Percentiles rank a stretch among this genome's conserved stretches.
These are phyloP conservation scores for Amniataba percoides DNA, from an alignment of 2,797 vertebrate genomes.

Conservation along the genomic window DNA sequence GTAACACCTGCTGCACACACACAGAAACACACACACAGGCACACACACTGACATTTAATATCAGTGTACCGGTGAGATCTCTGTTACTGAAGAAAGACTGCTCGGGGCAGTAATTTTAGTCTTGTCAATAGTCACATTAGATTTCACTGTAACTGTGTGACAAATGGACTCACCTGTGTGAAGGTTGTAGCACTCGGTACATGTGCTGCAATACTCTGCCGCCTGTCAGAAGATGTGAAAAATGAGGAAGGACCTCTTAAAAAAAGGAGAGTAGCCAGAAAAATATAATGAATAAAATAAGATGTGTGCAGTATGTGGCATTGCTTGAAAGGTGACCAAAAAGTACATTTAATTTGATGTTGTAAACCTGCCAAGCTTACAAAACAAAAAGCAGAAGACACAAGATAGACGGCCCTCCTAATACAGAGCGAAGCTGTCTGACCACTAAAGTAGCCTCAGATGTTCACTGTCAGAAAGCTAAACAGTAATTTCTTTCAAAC, in stretches of 20 bases:
- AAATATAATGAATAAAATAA: neutral
- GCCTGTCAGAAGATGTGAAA: neutral
- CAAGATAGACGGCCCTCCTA: neutral
- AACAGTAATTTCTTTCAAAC: neutral
- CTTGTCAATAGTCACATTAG: constrained; percentile 3
- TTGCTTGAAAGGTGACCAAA: neutral
- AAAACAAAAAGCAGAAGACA: constrained; percentile 8
- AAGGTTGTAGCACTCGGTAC: neutral
- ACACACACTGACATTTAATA: constrained; percentile 32
- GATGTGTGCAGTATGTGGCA: neutral
- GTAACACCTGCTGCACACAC: constrained; percentile 30
- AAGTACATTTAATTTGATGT: neutral
- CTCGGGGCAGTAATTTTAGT: constrained; percentile 14
- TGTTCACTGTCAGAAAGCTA: neutral
- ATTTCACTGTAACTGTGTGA: constrained; percentile 3
- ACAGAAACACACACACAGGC: constrained; percentile 18
- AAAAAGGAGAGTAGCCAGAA: neutral
- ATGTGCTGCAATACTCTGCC: neutral
- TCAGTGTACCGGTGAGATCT: constrained; percentile 9
- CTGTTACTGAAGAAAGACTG: neutral
- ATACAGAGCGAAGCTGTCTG: neutral
- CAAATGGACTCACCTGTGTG: constrained; percentile 7
- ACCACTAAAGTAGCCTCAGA: neutral
- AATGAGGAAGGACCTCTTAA: neutral
- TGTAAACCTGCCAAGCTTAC: neutral